phyloP scores from a whole-genome alignment of 1,140 invertebrate species.

The Cyrtorhinus lividipennis region DNA sequence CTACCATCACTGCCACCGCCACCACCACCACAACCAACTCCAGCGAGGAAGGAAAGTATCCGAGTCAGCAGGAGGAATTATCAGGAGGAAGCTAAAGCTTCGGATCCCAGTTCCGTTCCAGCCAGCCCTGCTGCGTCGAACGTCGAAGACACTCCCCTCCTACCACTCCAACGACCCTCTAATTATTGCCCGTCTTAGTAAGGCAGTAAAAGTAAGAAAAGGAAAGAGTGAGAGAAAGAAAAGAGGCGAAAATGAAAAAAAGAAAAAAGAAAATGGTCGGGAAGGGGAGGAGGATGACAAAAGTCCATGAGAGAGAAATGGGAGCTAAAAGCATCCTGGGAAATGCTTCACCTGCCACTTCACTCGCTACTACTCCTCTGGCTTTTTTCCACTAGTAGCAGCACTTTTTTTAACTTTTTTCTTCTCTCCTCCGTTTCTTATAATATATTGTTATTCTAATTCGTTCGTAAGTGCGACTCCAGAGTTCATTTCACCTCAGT shows the following conservation, averaged over 20 bases:
- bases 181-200: constrained; percentile 5
- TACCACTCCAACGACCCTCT: not conserved
- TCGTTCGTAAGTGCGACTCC: not conserved
- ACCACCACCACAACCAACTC: no score
- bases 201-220: constrained; percentile 3
- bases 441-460: not conserved
- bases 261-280: not conserved
- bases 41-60: not conserved
- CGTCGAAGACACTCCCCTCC: not conserved
- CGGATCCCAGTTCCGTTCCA: no score
- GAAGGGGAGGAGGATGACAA: not conserved
- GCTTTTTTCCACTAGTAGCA: constrained; percentile 6
- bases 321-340: constrained; percentile 6
- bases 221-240: not conserved
- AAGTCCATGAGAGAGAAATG: constrained; percentile 5
- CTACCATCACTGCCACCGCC: no score
- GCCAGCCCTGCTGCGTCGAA: not conserved
- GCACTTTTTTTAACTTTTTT: no score
- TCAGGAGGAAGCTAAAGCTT: not conserved
- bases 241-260: not conserved
- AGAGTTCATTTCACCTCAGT: not conserved
- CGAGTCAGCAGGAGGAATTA: constrained; percentile 5
- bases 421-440: not conserved
- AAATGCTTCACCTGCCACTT: constrained; percentile 7
- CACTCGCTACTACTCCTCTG: not conserved